Evolutionary conservation across 1,140 invertebrate genomes (phyloP).

Genomic region (Euura saliciscinereae): DNA sequence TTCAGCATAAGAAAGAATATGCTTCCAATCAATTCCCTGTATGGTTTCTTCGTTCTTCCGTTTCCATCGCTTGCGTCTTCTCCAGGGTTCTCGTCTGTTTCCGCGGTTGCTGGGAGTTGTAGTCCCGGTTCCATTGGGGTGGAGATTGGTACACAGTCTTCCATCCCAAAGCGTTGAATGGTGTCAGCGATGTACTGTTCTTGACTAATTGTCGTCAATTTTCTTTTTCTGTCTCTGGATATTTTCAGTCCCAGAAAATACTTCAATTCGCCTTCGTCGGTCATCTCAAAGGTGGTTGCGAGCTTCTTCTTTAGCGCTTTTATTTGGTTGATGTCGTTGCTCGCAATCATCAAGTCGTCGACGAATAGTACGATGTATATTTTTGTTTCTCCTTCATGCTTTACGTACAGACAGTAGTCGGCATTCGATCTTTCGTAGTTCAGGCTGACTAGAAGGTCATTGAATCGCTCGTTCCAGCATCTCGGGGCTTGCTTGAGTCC

Average conservation of each 20-base stretch:
- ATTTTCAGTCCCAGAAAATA: background rate
- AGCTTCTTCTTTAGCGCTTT: conserved; percentile 14
- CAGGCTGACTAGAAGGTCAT: conserved; percentile 22
- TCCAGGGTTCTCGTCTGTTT: too few relatives aligned
- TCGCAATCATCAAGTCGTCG: background rate
- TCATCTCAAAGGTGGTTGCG: background rate
- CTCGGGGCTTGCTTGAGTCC: conserved; percentile 41
- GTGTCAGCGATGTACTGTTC: background rate
- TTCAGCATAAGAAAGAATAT: conserved; percentile 22
- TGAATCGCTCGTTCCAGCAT: conserved; percentile 39
- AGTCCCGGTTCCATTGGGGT: background rate
- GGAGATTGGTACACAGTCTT: background rate
- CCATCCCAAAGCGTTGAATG: background rate
- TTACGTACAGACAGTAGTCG: conserved; percentile 24
- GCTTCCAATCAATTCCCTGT: conserved; percentile 16
- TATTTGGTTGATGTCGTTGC: conserved; percentile 8
- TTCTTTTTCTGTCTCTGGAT: background rate
- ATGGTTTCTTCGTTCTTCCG: too few relatives aligned
- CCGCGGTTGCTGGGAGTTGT: too few relatives aligned
- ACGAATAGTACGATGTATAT: conserved; percentile 22
- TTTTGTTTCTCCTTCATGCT: conserved; percentile 19
- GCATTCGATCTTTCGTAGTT: conserved; percentile 20
- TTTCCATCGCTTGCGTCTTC: too few relatives aligned
- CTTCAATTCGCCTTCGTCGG: background rate
- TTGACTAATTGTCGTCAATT: background rate